Evolutionary conservation across 1,140 invertebrate genomes (phyloP), one percentile per base, ranked within the genome.

Genomic region (Cyclargus thomasi): DNA sequence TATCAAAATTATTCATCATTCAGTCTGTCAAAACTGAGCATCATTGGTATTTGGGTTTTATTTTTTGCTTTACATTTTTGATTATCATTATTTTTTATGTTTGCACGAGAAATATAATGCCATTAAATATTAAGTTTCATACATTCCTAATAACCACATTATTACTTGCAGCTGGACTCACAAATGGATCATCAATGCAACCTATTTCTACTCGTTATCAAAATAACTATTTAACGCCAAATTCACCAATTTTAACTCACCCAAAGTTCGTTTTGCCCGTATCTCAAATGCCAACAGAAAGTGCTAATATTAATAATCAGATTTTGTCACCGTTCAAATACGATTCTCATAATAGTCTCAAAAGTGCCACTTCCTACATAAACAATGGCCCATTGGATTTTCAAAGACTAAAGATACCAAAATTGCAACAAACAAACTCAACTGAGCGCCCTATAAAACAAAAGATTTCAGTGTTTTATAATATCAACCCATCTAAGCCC

Each of bases 141-240:
- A 74, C 36, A 62, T 35, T 62, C 70, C 68, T 74, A 72, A 74
- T 53, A 74, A 72, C 77, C 72, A 76, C 70, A 76, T 85, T 83
- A 81, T 82, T 86, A 71, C 80, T 89, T 87, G 68, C 85, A 87
- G 83, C 82, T 74, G 80, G 71, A 78, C 76, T 75, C 68, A 72
- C 68, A 64, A 82, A 82, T 59, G 75, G 71, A 76, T 73, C 78
- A 36, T 74, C 70, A 68, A 74, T 72, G 72, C 71, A 80, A 65
- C 71, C 69, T 71, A 76, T 78, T 74, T 70, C 67, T 75, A 72
- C 70, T 64, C 64, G 76, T 63, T 72, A 68, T 69, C 71, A 73
- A 72, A 68, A 67, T 70, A 84, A 81, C 66, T 83, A 80, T 73
- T 77, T 86, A 62, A 87, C 84, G 62, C 81, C 82, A 63, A 63